These are phyloP conservation scores for Triops longicaudatus DNA, from an alignment of 1,140 invertebrate genomes.

Conservation along the genomic window DNA sequence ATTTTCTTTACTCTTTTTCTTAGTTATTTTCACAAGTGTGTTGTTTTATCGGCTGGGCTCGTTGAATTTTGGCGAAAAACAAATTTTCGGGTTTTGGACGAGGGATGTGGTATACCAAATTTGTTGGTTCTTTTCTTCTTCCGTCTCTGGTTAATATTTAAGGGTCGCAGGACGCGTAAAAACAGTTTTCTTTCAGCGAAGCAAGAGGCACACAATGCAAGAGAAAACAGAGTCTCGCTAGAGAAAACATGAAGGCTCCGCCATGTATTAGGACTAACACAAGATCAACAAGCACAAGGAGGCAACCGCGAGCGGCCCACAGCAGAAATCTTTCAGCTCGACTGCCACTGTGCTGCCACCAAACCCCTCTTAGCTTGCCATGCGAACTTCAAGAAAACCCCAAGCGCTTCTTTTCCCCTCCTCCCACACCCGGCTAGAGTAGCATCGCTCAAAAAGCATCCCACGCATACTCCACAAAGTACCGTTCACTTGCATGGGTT, in stretches of 20 bases:
- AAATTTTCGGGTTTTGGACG: too few relatives aligned
- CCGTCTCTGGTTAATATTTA: not conserved
- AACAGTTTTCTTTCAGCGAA: not conserved
- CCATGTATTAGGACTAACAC: constrained; percentile 9
- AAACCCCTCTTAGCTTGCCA: not conserved
- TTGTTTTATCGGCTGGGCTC: too few relatives aligned
- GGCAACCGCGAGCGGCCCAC: not conserved
- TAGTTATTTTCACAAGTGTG: too few relatives aligned
- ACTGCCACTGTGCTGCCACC: not conserved
- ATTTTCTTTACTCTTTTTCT: too few relatives aligned
- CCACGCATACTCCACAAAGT: not conserved
- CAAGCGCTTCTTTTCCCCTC: not conserved
- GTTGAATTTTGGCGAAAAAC: too few relatives aligned
- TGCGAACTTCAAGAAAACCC: not conserved
- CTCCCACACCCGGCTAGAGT: not conserved
- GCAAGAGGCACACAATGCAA: not conserved
- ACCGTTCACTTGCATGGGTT: not conserved
- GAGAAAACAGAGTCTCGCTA: not conserved
- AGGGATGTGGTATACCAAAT: not conserved
- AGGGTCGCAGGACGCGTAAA: not conserved
- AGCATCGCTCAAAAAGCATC: not conserved
- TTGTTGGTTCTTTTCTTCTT: not conserved
- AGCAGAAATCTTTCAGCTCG: constrained; percentile 5
- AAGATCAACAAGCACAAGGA: constrained; percentile 11
- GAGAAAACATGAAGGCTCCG: constrained; percentile 7